Percentiles rank a stretch among this genome's conserved stretches.
Conservation (phyloP, 2,888 invertebrate species). For the Scaptomyza parva region DNA sequence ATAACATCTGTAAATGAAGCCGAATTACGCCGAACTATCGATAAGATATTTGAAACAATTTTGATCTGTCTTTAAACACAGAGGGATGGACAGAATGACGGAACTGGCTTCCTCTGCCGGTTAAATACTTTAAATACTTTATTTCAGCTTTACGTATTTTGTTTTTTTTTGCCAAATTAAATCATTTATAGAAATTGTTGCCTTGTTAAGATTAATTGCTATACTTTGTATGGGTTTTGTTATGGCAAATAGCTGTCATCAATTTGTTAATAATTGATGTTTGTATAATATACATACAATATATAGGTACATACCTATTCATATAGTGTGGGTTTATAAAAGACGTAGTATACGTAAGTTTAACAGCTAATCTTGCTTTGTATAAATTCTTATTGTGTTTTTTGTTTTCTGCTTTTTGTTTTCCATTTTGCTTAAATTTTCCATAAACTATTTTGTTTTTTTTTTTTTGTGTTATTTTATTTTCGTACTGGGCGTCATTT, state of each 20-base stretch:
- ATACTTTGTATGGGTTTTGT: conserved; percentile 26
- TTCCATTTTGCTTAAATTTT: conserved; percentile 42
- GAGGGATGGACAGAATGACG: too few relatives aligned
- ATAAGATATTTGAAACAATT: too few relatives aligned
- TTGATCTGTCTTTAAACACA: too few relatives aligned
- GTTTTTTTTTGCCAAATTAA: conserved; percentile 38
- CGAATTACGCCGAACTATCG: too few relatives aligned
- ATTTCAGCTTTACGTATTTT: conserved; percentile 33
- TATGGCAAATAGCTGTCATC: conserved; percentile 20
- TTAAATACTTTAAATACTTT: conserved; percentile 49
- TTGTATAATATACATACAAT: conserved; percentile 37
- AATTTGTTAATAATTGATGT: conserved; percentile 31
- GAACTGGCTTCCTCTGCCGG: too few relatives aligned
- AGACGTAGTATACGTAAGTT: conserved; percentile 50
- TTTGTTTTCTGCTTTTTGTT: too few relatives aligned
- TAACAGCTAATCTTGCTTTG: conserved; percentile 73
- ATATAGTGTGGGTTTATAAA: conserved; percentile 32
- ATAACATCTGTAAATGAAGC: too few relatives aligned
- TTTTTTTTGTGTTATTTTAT: conserved; percentile 7
- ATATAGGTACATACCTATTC: conserved; percentile 2
- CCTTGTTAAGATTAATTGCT: conserved; percentile 56
- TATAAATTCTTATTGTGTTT: conserved; percentile 68
- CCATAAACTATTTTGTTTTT: conserved; percentile 5
- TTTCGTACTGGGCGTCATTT: conserved; percentile 66
- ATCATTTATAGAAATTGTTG: conserved; percentile 55